Conservation (phyloP, 2,888 invertebrate genomes). For the Coelinius sp. region DNA sequence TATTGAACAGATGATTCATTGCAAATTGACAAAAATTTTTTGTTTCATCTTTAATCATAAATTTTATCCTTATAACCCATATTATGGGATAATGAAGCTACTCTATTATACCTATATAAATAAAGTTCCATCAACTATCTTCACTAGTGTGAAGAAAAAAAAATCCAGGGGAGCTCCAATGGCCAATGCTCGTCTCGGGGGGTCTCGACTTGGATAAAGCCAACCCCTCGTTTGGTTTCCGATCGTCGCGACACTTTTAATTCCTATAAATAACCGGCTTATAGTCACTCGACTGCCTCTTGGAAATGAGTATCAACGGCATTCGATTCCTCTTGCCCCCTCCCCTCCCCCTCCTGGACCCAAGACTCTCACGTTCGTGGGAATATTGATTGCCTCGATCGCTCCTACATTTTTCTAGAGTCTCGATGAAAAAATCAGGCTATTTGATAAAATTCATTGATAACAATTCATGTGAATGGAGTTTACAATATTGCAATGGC, state of each 20-base stretch:
- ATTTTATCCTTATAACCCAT: not conserved
- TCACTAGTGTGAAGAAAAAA: not conserved
- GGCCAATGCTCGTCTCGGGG: not conserved
- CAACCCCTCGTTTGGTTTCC: conserved; percentile 34
- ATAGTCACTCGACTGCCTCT: conserved; percentile 37
- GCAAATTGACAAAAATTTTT: not conserved
- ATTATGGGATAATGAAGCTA: not conserved
- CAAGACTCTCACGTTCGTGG: not conserved
- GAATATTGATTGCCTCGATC: not conserved
- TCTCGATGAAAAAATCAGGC: not conserved
- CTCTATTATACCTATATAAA: not conserved
- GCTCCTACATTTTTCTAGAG: not conserved
- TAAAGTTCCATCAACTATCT: not conserved
- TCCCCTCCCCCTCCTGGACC: not conserved
- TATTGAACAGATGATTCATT: not conserved
- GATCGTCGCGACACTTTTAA: conserved; percentile 47
- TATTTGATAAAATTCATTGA: not conserved
- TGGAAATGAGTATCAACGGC: conserved; percentile 17
- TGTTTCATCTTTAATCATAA: too few relatives aligned
- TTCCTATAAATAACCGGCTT: conserved; percentile 48
- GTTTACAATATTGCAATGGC: not conserved
- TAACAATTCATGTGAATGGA: not conserved
- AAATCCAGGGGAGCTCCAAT: not conserved
- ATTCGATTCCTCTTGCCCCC: not conserved
- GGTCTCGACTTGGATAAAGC: conserved; percentile 23